These are phyloP conservation scores for Azemiops feae DNA, from an alignment of 2,113 vertebrate species.

Conservation along the genomic window DNA sequence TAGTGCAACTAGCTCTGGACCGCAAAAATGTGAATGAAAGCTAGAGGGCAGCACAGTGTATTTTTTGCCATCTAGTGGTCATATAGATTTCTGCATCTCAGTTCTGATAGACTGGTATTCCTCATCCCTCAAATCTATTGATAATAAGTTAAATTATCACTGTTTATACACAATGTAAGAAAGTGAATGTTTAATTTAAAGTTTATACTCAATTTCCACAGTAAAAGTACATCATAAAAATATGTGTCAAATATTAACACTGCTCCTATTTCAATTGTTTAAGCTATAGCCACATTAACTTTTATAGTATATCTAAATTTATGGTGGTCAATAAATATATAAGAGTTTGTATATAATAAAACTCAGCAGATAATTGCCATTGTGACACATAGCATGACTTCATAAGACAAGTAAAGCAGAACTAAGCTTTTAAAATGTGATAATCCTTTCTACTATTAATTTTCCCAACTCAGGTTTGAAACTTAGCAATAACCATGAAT, in stretches of 20 bases:
- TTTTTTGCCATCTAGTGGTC: not conserved
- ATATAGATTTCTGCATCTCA: not conserved
- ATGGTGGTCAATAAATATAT: constrained; percentile 35
- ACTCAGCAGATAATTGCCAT: constrained; percentile 50
- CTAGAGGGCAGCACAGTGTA: not conserved
- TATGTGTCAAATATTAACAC: not conserved
- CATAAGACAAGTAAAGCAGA: constrained; percentile 51
- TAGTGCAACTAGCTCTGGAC: not conserved
- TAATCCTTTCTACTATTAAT: not conserved
- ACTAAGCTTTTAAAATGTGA: constrained; percentile 39
- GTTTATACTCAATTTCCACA: not conserved
- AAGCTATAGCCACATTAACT: constrained; percentile 47
- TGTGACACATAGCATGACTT: constrained; percentile 44
- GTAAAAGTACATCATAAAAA: not conserved
- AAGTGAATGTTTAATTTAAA: not conserved
- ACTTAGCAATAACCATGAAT: not conserved
- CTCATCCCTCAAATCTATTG: not conserved
- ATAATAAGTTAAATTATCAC: not conserved
- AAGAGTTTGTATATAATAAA: constrained; percentile 53
- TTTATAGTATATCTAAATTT: constrained; percentile 61
- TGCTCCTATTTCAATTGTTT: constrained; percentile 30
- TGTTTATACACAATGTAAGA: not conserved
- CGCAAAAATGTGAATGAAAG: not conserved
- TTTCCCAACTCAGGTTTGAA: not conserved
- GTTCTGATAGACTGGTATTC: not conserved